Evolutionary conservation across 2,113 vertebrate genomes (phyloP).

Genomic region (Ophiodon elongatus): DNA sequence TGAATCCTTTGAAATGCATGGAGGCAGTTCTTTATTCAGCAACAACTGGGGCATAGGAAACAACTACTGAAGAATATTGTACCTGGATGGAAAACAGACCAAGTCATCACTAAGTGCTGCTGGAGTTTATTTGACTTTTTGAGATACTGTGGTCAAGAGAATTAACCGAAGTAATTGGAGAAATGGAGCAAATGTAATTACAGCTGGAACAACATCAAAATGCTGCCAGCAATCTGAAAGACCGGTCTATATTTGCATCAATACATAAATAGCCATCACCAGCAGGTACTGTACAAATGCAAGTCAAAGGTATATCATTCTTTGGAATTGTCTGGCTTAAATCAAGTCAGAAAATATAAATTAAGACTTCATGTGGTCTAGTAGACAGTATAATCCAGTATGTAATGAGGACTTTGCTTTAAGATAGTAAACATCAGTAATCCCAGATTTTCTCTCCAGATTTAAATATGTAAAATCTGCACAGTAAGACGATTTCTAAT

Average conservation of each 20-base stretch:
- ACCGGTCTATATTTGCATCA: not conserved
- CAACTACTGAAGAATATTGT: conserved; percentile 27
- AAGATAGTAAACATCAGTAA: not conserved
- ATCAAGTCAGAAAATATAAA: not conserved
- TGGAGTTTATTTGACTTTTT: conserved; percentile 25
- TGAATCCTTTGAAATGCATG: conserved; percentile 70
- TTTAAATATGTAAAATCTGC: not conserved
- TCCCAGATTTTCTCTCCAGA: not conserved
- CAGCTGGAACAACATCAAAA: not conserved
- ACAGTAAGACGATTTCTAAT: not conserved
- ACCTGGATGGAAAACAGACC: not conserved
- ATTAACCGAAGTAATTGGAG: conserved; percentile 1
- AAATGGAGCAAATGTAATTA: conserved; percentile 18
- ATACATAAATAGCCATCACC: conserved; percentile 2
- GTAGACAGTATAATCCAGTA: not conserved
- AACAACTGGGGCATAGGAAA: conserved; percentile 3
- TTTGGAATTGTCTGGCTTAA: not conserved
- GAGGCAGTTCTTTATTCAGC: conserved; percentile 40
- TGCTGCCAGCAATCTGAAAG: not conserved
- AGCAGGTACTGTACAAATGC: not conserved
- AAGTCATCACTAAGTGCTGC: conserved; percentile 16
- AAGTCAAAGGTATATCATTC: not conserved
- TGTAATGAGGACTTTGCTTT: not conserved
- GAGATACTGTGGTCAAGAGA: conserved; percentile 26
- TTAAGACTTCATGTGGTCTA: not conserved